These are phyloP conservation scores for Drosophila arawakana DNA, from an alignment of 1,140 invertebrate genomes.

Conservation along the genomic window DNA sequence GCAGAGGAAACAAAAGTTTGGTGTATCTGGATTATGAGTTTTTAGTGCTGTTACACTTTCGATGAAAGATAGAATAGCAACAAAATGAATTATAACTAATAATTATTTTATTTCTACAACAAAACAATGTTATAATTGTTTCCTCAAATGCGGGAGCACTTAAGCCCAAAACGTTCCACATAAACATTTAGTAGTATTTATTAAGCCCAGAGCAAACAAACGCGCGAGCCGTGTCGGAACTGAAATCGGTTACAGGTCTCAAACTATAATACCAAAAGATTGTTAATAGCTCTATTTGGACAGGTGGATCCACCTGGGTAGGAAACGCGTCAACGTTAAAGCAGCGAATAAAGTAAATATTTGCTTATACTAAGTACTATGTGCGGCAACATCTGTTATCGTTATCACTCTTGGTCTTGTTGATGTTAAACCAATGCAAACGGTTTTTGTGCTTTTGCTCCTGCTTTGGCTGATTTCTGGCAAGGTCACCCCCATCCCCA, in stretches of 20 bases:
- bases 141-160: constrained; percentile 43
- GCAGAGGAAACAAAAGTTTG: neutral
- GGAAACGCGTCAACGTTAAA: constrained; percentile 23
- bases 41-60: constrained; percentile 26
- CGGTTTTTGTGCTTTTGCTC: constrained; percentile 26
- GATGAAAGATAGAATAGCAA: constrained; percentile 54
- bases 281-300: constrained; percentile 43
- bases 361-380: constrained; percentile 10
- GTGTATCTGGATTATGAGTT: neutral
- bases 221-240: constrained; percentile 61
- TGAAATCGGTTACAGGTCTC: constrained; percentile 5
- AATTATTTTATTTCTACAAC: constrained; percentile 71
- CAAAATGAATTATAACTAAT: constrained; percentile 75
- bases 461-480: constrained; percentile 5
- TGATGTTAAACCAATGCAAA: constrained; percentile 57
- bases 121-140: constrained; percentile 74
- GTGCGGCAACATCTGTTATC: constrained; percentile 18
- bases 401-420: constrained; percentile 8
- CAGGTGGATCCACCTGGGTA: constrained; percentile 43
- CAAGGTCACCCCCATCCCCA: constrained; percentile 2
- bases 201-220: constrained; percentile 58
- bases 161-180: neutral
- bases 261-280: neutral
- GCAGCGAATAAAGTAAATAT: constrained; percentile 35
- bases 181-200: neutral